These are phyloP conservation scores for Chamaetylas fuelleborni DNA, from an alignment of 2,113 vertebrate genomes.

Conservation along the genomic window DNA sequence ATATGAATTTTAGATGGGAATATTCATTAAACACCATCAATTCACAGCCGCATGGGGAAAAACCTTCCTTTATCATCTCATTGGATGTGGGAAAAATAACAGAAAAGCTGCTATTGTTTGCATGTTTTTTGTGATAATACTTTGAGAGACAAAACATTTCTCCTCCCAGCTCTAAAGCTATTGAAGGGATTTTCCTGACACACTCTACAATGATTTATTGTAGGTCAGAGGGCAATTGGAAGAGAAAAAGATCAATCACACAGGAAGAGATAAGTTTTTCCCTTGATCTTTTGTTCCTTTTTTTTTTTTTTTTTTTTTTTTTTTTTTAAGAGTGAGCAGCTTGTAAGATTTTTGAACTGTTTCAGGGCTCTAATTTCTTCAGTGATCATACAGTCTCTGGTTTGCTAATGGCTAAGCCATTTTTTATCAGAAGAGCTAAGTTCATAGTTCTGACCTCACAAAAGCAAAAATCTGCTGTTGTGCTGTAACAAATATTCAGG, in stretches of 20 bases:
- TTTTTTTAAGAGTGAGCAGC: not conserved
- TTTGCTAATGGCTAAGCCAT: not conserved
- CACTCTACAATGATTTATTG: constrained; percentile 47
- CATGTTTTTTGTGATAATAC: not conserved
- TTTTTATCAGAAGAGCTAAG: not conserved
- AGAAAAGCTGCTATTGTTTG: constrained; percentile 21
- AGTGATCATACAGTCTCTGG: not conserved
- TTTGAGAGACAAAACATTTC: constrained; percentile 20
- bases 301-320: not conserved
- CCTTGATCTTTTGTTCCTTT: constrained; percentile 8
- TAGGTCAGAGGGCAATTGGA: constrained; percentile 35
- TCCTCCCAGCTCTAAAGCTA: constrained; percentile 1
- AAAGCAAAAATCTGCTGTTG: not conserved
- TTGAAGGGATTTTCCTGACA: constrained; percentile 49
- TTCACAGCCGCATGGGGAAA: not conserved
- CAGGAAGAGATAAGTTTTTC: constrained; percentile 47
- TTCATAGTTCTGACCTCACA: not conserved
- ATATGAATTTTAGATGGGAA: not conserved
- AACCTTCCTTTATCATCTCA: not conserved
- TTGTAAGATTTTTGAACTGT: not conserved
- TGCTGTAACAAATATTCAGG: not conserved
- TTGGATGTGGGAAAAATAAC: not conserved
- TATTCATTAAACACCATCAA: not conserved
- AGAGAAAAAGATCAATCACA: constrained; percentile 51
- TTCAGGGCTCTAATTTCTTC: not conserved